A percentile compares a stretch with the other conserved stretches of the same genome.
Evolutionary conservation across 2,797 vertebrate genomes (phyloP).

Genomic region (Halcyon leucocephala): DNA sequence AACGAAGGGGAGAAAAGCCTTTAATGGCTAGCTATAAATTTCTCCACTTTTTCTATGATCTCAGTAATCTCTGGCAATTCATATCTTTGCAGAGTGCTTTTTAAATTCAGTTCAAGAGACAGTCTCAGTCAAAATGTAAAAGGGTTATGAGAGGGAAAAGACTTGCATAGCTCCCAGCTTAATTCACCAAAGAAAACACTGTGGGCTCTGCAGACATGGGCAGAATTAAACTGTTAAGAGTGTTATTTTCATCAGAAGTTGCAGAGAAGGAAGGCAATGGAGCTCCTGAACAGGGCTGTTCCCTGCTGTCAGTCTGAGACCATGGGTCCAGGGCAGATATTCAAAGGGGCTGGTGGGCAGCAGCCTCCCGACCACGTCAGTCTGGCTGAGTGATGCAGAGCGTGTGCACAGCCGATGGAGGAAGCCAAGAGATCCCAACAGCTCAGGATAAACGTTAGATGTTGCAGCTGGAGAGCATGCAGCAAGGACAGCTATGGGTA

Average conservation of each 20-base stretch:
- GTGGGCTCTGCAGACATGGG: background rate
- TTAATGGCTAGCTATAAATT: conserved; percentile 50
- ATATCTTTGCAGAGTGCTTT: conserved; percentile 50
- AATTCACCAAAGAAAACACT: background rate
- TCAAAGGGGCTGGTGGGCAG: background rate
- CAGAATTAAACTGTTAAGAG: conserved; percentile 3
- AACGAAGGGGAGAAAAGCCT: conserved; percentile 10
- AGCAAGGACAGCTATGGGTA: background rate
- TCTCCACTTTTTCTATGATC: conserved; percentile 41
- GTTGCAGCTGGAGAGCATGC: conserved; percentile 3
- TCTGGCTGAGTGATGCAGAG: background rate
- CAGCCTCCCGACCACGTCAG: background rate
- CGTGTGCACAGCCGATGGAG: accelerated
- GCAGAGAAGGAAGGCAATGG: background rate
- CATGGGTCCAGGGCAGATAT: too few species aligned
- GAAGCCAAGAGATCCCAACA: background rate
- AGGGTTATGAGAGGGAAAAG: conserved; percentile 32
- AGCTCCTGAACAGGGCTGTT: background rate
- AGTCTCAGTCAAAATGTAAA: conserved; percentile 40
- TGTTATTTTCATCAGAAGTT: background rate
- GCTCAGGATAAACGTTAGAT: background rate
- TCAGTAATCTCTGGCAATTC: conserved; percentile 55
- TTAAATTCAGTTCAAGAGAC: conserved; percentile 37
- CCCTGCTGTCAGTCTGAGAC: background rate
- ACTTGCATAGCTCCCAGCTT: background rate